Conservation (phyloP, 1,140 invertebrate species). For the Bombus impatiens region DNA sequence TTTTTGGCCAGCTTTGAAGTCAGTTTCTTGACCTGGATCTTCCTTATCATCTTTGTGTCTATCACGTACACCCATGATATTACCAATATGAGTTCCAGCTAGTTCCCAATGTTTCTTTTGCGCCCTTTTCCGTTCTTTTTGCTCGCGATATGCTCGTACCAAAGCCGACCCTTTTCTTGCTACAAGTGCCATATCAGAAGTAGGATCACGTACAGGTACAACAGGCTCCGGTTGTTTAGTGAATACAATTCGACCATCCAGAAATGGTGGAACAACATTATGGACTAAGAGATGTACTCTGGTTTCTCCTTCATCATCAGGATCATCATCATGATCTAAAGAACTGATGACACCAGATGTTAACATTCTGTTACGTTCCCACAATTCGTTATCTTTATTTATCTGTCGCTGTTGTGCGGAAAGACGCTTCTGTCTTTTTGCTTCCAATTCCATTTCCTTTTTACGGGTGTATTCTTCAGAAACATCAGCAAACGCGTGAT, state of each 20-base stretch:
- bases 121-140: conserved; percentile 97
- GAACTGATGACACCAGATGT: conserved; percentile 97
- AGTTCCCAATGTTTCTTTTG: conserved; percentile 99
- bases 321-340: conserved; percentile 95
- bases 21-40: conserved; percentile 84
- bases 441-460: conserved; percentile 95
- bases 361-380: conserved; percentile 99
- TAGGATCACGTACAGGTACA: conserved; percentile 92
- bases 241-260: conserved; percentile 98
- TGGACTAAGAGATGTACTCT: conserved; percentile 98
- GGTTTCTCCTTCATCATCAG: conserved; percentile 95
- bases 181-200: conserved; percentile 98
- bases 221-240: conserved; percentile 97
- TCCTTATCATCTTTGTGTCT: conserved; percentile 90
- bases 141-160: conserved; percentile 95
- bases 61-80: conserved; percentile 95
- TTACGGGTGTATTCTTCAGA: conserved; percentile 95
- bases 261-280: conserved; percentile 99
- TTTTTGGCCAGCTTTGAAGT: conserved; percentile 95
- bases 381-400: conserved; percentile 98
- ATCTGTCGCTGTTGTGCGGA: conserved; percentile 97
- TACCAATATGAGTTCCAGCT: conserved; percentile 96
- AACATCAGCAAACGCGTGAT: conserved; percentile 95
- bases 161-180: conserved; percentile 97
- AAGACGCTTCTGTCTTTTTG: conserved; percentile 94